Evolutionary conservation across 1,140 invertebrate genomes (phyloP).

Genomic region (Procambarus virginalis): DNA sequence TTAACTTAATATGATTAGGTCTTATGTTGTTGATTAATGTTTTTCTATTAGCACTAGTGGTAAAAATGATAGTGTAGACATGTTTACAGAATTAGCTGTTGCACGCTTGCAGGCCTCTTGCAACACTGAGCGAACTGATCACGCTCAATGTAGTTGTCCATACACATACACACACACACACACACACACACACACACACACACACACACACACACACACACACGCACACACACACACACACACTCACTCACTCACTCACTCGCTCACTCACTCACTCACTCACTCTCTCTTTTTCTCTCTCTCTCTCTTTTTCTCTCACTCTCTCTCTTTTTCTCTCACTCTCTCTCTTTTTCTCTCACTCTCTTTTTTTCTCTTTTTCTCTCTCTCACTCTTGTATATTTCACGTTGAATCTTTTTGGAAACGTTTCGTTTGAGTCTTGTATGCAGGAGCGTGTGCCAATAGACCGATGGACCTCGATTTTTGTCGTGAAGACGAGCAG

Average conservation of each 20-base stretch:
- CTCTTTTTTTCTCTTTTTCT: neutral
- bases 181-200: neutral
- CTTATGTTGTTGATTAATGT: no score
- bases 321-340: neutral
- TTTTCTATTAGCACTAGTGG: no score
- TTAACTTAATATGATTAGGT: no score
- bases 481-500: no score
- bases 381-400: neutral
- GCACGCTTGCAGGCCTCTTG: no score
- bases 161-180: neutral
- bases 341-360: neutral
- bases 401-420: no score
- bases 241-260: slow-evolving; percentile 30
- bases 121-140: no score
- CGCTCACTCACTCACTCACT: slow-evolving; percentile 24
- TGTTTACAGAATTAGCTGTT: no score
- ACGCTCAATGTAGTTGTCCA: neutral
- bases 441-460: no score
- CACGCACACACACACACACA: slow-evolving; percentile 1
- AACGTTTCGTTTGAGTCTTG: no score
- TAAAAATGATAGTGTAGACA: no score
- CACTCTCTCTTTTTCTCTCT: slow-evolving; percentile 34
- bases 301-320: slow-evolving; percentile 32
- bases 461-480: no score
- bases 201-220: slow-evolving; percentile 10